Base-by-base conservation (phyloP, 2,888 invertebrate genomes). In the Ethmia dodecea region DNA sequence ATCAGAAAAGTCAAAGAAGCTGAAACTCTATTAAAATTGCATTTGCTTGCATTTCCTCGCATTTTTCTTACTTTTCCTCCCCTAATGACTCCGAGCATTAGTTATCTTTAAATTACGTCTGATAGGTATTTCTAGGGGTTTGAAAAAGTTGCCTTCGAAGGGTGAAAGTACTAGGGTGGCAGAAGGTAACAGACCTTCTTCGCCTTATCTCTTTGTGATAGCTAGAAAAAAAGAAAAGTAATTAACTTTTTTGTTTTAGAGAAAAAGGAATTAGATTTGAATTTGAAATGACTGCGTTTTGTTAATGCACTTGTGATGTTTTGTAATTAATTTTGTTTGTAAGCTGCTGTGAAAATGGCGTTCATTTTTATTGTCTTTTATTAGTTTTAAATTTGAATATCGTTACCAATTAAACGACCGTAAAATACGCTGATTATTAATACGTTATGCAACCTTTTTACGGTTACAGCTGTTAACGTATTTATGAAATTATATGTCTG, bases 41-140 rank as follows among this genome's bases (percentile, higher is more conserved):
- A 76, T 77, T 76, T 70, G 67, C 55, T 49, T 76, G 75, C 72
- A 70, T 65, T 70, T 64, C 43, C 55, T 54, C 49, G 47, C 49
- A 53, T 56, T 64, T 66, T 60, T 55, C 60, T 60, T 59, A 38
- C 40, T 50, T 56, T 49, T 48, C 44, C 47, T 43, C 64, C 68
- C 75, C 72, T 84, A 83, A 84, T 79, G 84, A 78, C 76, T 65
- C 42, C 41, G 49, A 43, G 65, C 84, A 84, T 84, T 84, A 80
- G 75, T 81, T 83, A 84, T 84, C 84, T 83, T 66, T 61, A 76
- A 76, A 80, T 79, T 74, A 72, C 74, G 53, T 49, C 55, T 53
- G 77, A 75, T 80, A 80, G 75, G 72, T 73, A 67, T 64, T 58
- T 64, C 63, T 58, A 55, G 52, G 55, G 64, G 58, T 55, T 51